Evolutionary conservation across 1,140 invertebrate species (phyloP), one percentile per base, ranked within the genome.

Genomic region (Papilio dardanus): DNA sequence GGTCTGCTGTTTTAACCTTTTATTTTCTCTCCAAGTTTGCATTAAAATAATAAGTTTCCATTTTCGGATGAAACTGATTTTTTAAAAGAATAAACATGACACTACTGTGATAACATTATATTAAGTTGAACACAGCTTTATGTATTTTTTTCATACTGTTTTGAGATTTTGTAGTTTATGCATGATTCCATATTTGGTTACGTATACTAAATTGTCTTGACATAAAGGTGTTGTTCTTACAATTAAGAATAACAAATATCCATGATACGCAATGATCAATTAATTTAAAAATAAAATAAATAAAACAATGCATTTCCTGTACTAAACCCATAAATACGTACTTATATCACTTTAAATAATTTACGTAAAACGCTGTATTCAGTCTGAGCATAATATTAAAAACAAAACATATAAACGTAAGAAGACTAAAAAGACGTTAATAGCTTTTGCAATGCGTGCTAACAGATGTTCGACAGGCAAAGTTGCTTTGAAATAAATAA

Each of bases 391-490:
- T 12, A 62, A 62, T 3, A 30, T 24, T 54, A 54, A 21, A 54
- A 54, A 54, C 50, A 54, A 24, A 54, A 54, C 21, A 54, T 24
- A 54, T 37, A 12, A 37, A 37, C 19, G 50, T 54, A 62, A 62
- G 8, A 62, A 12, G 12, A 62, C 24, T 62, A 62, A 62, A 54
- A 62, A 62, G 54, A 28, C 54, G 54, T 62, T 62, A 62, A 62
- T 62, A 62, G 54, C 54, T 62, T 62, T 62, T 28, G 54, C 54
- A 62, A 24, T 69, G 67, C 67, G 35, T 69, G 67, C 21, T 40
- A 69, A 40, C 67, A 69, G 67, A 40, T 69, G 67, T 69, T 69
- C 37, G 37, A 69, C 35, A 69, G 37, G 35, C 35, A 69, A 69
- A 69, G 67, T 40, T 37, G 35, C 67, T 40, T 37, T 40, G 37